Evolutionary conservation across 2,113 vertebrate genomes (phyloP), one percentile per base, ranked within the genome.

Genomic region (Hipposideros armiger): DNA sequence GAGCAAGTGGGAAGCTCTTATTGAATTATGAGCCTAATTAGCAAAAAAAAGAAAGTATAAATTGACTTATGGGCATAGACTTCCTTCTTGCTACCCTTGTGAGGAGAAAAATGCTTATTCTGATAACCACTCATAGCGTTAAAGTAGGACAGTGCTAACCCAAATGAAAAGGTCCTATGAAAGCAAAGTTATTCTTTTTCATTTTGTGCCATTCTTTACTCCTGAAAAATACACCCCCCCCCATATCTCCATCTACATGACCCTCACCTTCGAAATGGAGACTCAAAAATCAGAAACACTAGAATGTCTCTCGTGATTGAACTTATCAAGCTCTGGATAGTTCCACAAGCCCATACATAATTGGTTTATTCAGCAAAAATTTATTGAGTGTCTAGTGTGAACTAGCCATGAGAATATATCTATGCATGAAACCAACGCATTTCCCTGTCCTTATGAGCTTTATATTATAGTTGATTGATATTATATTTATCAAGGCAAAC

Each of bases 21-120:
- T 20, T 88, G 62, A 85, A 90, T 78, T 92, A 52, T 90, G 47
- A 90, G n/a, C 20, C 6, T 76, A 83, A 77, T n/a, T 60, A 66
- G 30, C 66, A 30, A 50, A 28, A 52, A 64, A 54, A 3, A 50
- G 69, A 67, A 30, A 50, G 11, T 58, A 2, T 11, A 8, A 54
- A 74, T 69, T 84, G 52, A 28, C 14, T 36, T 28, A 47, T 0
- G 6, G 30, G 11, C 2, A 6, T 54, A 15, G 16, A 20, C 22
- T 91, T 83, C 28, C 40, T 77, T 82, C 22, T 40, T 80, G 32
- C 2, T 73, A 9, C 60, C 32, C 9, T 62, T 76, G 52, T 56
- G 74, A 82, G 30, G 74, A 64, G 15, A 82, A 86, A 90, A 82
- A 85, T 30, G 4, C 5, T 95, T 42, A 32, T 17, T 77, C 26